Evolutionary conservation across 2,888 invertebrate species (phyloP), one percentile per base, ranked within the genome.

Genomic region (Pandemis corylana): DNA sequence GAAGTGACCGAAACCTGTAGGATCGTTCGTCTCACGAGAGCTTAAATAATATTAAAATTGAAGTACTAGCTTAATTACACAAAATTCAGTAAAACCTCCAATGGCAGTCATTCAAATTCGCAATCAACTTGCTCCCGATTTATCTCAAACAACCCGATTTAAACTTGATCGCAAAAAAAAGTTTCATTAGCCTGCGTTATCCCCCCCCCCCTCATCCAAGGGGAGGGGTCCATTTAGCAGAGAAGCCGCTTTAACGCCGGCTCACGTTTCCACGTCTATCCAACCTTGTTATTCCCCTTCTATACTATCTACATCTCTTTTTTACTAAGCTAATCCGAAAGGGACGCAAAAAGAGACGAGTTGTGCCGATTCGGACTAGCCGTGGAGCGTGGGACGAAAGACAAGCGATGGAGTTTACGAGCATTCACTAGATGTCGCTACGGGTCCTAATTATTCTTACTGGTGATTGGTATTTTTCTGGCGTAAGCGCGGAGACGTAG

Each of bases 161-260:
- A 86, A 91, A 87, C 83, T 89, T 85, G 82, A 80, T 73, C 73
- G 82, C 85, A 78, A 56, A 56, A 81, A 87, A 88, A 90, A 89
- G 90, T 90, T 90, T 86, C 89, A 89, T 89, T 89, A 87, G 85
- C 77, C 71, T 75, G 78, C 56, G n/a, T 56, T 56, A 56, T 56
- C 56, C 56, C 5, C 20, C 20, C 20, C 20, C 20, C 56, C 56
- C 56, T 36, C 28, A 0, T 53, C 15, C 5, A 41, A 85, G 86
- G 83, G 82, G 77, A 85, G 85, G 74, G 84, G 82, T 81, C 84
- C 85, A 85, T 90, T 90, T 89, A 88, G 87, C 85, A 79, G 87
- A 89, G 90, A 88, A 86, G 85, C 87, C 86, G 84, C 88, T 90
- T 90, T 88, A 89, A 86, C 88, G 89, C 83, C 90, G 76, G 83